A percentile compares a stretch with the other conserved stretches of the same genome.
These are phyloP conservation scores for Coecobrya sp. DNA, from an alignment of 2,888 invertebrate genomes.

Conservation along the genomic window DNA sequence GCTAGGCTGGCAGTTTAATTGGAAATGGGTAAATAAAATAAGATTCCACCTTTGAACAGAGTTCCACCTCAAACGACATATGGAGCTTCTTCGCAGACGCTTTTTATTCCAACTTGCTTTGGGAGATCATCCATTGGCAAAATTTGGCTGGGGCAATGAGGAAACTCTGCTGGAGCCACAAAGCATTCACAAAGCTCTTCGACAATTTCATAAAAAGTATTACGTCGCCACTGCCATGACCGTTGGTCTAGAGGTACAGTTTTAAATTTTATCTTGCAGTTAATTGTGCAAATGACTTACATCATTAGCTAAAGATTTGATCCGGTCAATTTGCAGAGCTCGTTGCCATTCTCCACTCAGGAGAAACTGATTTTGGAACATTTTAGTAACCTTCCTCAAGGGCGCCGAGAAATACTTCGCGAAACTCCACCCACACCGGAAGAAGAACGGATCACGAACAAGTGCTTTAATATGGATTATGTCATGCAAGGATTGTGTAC, in stretches of 20 bases:
- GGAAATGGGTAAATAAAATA: too few species aligned
- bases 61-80: conserved; percentile 47
- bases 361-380: conserved; percentile 21
- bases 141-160: conserved; percentile 55
- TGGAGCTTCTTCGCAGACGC: neutral
- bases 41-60: too few species aligned
- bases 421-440: neutral
- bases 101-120: neutral
- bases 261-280: neutral
- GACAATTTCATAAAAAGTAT: neutral
- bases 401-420: neutral
- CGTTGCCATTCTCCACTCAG: conserved; percentile 2
- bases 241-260: conserved; percentile 3
- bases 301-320: too few species aligned
- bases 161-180: conserved; percentile 32
- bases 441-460: neutral
- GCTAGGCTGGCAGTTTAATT: too few species aligned
- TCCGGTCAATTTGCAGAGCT: conserved; percentile 15
- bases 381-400: neutral
- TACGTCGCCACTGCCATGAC: conserved; percentile 49
- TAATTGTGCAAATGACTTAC: too few species aligned
- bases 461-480: neutral
- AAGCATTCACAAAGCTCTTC: neutral
- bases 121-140: conserved; percentile 57
- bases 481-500: conserved; percentile 15